These are phyloP conservation scores for Pyrrhia umbra DNA, from an alignment of 2,888 invertebrate genomes.

Conservation along the genomic window DNA sequence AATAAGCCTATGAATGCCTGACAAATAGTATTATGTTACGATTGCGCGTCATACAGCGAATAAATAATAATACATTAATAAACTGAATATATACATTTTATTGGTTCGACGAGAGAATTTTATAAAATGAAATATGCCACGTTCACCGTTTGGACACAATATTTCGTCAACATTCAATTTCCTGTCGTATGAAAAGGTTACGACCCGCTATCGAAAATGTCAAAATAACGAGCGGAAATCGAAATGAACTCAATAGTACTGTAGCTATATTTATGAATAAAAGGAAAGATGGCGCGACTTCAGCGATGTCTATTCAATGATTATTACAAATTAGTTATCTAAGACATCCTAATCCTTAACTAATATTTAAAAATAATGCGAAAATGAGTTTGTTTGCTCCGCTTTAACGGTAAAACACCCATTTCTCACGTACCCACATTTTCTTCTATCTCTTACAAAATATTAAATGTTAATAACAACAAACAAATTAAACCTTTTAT, in stretches of 20 bases:
- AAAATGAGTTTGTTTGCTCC: no score
- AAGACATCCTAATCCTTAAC: no score
- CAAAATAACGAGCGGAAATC: constrained; percentile 79
- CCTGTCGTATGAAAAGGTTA: constrained; percentile 76
- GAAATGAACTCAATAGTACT: constrained; percentile 61
- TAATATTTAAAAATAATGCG: no score
- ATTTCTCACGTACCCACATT: no score
- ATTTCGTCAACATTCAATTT: constrained; percentile 81
- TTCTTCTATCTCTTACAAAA: no score
- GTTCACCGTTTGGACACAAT: constrained; percentile 65
- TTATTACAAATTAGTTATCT: constrained; percentile 1
- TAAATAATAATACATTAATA: constrained; percentile 72
- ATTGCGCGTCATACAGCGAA: constrained; percentile 69
- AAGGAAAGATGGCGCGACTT: constrained; percentile 12
- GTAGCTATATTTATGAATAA: constrained; percentile 25
- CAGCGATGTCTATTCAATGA: constrained; percentile 1
- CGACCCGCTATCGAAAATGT: constrained; percentile 71
- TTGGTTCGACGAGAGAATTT: constrained; percentile 52
- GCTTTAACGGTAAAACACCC: no score
- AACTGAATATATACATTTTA: constrained; percentile 62
- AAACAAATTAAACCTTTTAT: no score
- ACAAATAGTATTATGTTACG: constrained; percentile 82
- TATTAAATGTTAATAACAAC: no score
- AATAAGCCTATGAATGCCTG: constrained; percentile 83
- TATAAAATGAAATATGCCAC: constrained; percentile 66